phyloP scores from a whole-genome alignment of 1,140 invertebrate genomes.

The Tyrophagus putrescentiae region DNA sequence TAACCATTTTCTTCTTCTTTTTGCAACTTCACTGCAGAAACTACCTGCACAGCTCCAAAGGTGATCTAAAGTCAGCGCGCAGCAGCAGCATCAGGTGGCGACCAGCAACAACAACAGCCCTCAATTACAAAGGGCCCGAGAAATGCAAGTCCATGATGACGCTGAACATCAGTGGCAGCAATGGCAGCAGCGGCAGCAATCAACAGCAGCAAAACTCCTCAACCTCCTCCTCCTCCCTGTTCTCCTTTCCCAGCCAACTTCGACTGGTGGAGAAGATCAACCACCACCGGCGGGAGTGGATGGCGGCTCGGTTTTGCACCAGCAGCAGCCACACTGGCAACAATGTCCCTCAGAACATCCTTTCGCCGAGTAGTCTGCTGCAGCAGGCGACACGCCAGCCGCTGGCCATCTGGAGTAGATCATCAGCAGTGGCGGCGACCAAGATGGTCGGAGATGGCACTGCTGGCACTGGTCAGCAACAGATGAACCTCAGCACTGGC shows the following conservation, averaged over 20 bases:
- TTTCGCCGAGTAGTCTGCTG: background rate
- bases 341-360: background rate
- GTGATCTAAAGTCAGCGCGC: too few species aligned
- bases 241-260: conserved; percentile 3
- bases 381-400: background rate
- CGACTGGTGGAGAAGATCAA: background rate
- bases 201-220: too few species aligned
- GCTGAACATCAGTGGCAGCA: background rate
- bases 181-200: background rate
- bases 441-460: background rate
- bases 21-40: too few species aligned
- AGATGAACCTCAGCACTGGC: background rate
- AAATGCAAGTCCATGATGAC: background rate
- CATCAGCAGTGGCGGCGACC: background rate
- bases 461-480: background rate
- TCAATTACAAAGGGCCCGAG: background rate
- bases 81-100: background rate
- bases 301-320: background rate
- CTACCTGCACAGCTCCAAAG: too few species aligned
- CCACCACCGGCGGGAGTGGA: background rate
- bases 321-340: background rate
- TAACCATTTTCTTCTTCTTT: too few species aligned
- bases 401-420: background rate
- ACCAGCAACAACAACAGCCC: background rate
- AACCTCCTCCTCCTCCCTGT: too few species aligned